Base-by-base conservation (phyloP, 2,797 vertebrate genomes). In the Ceryle rudis region DNA sequence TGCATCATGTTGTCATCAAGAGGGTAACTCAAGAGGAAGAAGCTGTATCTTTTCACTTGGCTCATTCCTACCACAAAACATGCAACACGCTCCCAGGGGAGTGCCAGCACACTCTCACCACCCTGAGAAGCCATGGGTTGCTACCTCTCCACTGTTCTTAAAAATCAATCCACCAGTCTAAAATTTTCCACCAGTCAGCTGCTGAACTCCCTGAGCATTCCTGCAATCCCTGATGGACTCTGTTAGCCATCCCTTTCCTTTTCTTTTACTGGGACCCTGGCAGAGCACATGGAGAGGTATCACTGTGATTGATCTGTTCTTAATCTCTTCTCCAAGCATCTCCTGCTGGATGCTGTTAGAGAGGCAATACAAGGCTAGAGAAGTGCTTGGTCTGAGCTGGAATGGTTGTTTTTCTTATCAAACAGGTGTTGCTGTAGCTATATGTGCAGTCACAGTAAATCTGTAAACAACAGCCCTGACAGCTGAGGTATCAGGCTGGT, bases 11-110 rank as follows among this genome's bases (percentile, higher is more conserved):
- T 86, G 70, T 37, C 74, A 55, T 80, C 25, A 14, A 44, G 47
- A 86, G 52, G 26, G 21, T 78, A 88, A 60, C 42, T 95, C 29
- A 31, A 69, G 65, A 66, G 29, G 44, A 46, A 75, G 37, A 54
- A 75, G 18, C 25, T 54, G 21, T 60, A 58, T 52, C 44, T 60
- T 49, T 60, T 86, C 22, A 4, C 10, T 70, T 14, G 4, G 5
- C 33, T 74, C 2, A 2, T 51, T 87, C 51, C 35, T 29, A 44
- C 26, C 25, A 33, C 35, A 66, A 73, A 33, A 8, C 0, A 1
- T 29, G 22, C 0, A 1, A n/a, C 31, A 7, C 1, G 0, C 12
- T 52, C 23, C 39, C 7, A 11, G 33, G 6, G 7, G 14, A 4
- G 37, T 57, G 26, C 20, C 13, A 16, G 19, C 25, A 51, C 10